Percentiles rank a stretch among this genome's conserved stretches.
phyloP scores from a whole-genome alignment of 2,888 invertebrate genomes.

The Andrena bucephala region DNA sequence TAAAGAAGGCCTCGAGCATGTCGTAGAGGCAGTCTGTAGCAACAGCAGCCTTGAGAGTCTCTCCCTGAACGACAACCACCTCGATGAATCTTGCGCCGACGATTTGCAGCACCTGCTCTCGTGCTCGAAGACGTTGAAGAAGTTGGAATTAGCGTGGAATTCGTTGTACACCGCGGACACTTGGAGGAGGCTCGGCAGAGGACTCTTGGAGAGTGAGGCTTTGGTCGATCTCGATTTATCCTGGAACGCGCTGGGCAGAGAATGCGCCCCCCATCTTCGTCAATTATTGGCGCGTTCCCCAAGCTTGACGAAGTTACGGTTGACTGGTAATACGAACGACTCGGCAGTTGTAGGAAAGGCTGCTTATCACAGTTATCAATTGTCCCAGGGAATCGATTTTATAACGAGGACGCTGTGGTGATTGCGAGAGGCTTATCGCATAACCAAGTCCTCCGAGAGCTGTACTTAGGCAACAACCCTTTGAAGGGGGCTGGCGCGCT shows the following conservation, averaged over 20 bases:
- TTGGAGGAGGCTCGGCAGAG: constrained; percentile 82
- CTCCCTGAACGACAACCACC: constrained; percentile 86
- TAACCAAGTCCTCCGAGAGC: constrained; percentile 83
- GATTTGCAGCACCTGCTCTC: constrained; percentile 83
- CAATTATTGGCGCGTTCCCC: constrained; percentile 65
- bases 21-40: constrained; percentile 80
- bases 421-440: constrained; percentile 84
- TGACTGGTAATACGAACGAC: constrained; percentile 72
- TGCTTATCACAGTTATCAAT: background rate
- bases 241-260: constrained; percentile 85
- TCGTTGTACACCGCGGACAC: constrained; percentile 84
- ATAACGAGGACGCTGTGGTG: constrained; percentile 76
- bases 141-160: constrained; percentile 87
- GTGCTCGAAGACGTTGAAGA: constrained; percentile 84
- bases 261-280: constrained; percentile 68
- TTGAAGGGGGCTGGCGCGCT: constrained; percentile 84
- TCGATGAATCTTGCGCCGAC: constrained; percentile 84
- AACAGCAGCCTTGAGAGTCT: constrained; percentile 82
- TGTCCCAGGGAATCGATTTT: constrained; percentile 71
- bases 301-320: constrained; percentile 70
- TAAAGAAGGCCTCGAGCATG: constrained; percentile 82
- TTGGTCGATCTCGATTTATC: constrained; percentile 84
- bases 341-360: background rate
- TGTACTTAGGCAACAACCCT: constrained; percentile 86
- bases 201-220: constrained; percentile 78